Evolutionary conservation across 2,888 invertebrate species (phyloP), one percentile per base, ranked within the genome.

Genomic region (Drosophila atroscutellata): DNA sequence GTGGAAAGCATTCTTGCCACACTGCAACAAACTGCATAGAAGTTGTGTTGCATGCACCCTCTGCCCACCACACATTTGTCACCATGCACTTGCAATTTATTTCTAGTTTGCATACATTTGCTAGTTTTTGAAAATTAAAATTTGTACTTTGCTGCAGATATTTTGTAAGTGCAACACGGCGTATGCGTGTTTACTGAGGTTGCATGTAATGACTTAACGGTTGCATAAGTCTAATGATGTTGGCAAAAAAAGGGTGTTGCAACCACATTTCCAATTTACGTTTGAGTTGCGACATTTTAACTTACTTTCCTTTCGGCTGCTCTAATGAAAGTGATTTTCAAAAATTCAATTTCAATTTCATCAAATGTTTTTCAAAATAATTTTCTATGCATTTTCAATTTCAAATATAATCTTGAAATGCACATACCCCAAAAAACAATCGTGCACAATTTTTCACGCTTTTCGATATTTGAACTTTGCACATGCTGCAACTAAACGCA

Each of bases 121-220:
- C 75, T 74, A 85, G 77, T 88, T 90, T 81, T 71, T 13, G 65
- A 75, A 81, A 85, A 86, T 86, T 80, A 75, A 59, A 76, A 72
- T 70, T 39, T 72, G 51, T 71, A 37, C 39, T 60, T 20, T 52
- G n/a, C 18, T 15, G n/a, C 42, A 51, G 13, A 61, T 56, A 42
- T 79, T 65, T 45, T 7, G 34, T 51, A 8, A n/a, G 80, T 51
- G 49, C 65, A 80, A 54, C 76, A 66, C 57, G 51, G 77, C 76
- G 70, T 69, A 60, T 69, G 30, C 55, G 34, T 65, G 58, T 49
- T 75, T 56, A 11, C 51, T 30, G 32, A 45, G 52, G 57, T 49
- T 62, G 55, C 20, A 30, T 37, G 15, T 45, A 45, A 56, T 66
- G 32, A 62, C 36, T 30, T 28, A 50, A 57, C 49, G 51, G 37